These are phyloP conservation scores for Yasuhikotakia modesta DNA, from an alignment of 2,797 vertebrate species.

Conservation along the genomic window DNA sequence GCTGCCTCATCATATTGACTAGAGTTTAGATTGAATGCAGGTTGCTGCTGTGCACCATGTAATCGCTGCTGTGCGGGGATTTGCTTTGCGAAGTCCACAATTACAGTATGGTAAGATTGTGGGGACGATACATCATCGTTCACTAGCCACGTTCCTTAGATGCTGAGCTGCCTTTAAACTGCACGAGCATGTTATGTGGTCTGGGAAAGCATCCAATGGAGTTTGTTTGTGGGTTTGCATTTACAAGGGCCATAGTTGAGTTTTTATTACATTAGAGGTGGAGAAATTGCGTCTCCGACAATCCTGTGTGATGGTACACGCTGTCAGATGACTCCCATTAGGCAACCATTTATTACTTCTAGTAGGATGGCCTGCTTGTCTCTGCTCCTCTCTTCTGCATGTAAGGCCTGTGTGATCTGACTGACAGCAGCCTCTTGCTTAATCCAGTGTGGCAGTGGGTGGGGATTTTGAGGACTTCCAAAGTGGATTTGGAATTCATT, in stretches of 20 bases:
- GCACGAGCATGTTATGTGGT: slow-evolving; percentile 7
- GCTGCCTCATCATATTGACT: slow-evolving; percentile 50
- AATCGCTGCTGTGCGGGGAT: slow-evolving; percentile 45
- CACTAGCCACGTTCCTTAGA: slow-evolving; percentile 4
- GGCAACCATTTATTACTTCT: slow-evolving; percentile 32
- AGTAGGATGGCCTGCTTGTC: slow-evolving; percentile 12
- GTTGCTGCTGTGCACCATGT: slow-evolving; percentile 45
- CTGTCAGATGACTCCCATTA: slow-evolving; percentile 50
- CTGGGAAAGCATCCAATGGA: slow-evolving; percentile 2
- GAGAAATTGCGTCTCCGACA: slow-evolving; percentile 17
- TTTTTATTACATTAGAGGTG: slow-evolving; percentile 6
- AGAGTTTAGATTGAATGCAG: slow-evolving; percentile 41
- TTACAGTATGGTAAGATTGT: slow-evolving; percentile 34
- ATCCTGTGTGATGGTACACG: slow-evolving; percentile 24
- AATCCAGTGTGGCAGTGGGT: slow-evolving; percentile 43
- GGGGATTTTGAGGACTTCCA: slow-evolving; percentile 47
- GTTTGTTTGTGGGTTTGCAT: slow-evolving; percentile 1
- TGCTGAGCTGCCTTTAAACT: slow-evolving; percentile 15
- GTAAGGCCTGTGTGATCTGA: slow-evolving; percentile 28
- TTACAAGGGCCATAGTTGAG: slow-evolving; percentile 6
- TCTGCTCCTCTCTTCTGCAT: background rate
- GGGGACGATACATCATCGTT: slow-evolving; percentile 36
- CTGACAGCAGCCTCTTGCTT: slow-evolving; percentile 35
- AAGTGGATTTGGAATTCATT: slow-evolving; percentile 50
- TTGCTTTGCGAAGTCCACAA: slow-evolving; percentile 29